phyloP scores from a whole-genome alignment of 2,797 vertebrate genomes.

The Sciaenops ocellatus region DNA sequence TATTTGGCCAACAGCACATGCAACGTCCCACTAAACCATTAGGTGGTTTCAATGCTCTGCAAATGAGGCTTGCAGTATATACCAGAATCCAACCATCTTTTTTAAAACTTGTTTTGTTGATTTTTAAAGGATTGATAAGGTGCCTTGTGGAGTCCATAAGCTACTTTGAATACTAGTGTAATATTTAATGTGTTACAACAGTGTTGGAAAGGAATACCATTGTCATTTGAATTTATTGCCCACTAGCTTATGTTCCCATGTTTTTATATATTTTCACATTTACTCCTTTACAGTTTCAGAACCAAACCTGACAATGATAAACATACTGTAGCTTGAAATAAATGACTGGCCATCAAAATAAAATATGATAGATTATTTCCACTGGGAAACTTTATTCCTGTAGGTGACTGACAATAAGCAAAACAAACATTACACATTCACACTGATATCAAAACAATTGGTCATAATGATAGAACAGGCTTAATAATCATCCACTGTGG shows the following conservation, averaged over 20 bases:
- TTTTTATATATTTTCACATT: constrained; percentile 7
- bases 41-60: constrained; percentile 10
- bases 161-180: constrained; percentile 16
- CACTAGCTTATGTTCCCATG: background rate
- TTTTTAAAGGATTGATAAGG: background rate
- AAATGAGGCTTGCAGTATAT: constrained; percentile 6
- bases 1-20: constrained; percentile 16
- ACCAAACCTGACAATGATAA: background rate
- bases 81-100: background rate
- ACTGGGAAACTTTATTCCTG: background rate
- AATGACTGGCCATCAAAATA: background rate
- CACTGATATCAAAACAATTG: background rate
- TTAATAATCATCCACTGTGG: background rate
- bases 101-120: background rate
- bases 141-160: constrained; percentile 6
- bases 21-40: constrained; percentile 25
- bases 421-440: background rate
- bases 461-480: background rate
- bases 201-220: background rate
- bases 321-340: background rate
- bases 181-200: constrained; percentile 25
- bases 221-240: constrained; percentile 11
- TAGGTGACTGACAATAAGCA: background rate
- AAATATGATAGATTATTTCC: background rate
- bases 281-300: background rate